Evolutionary conservation across 2,113 vertebrate species (phyloP).

Genomic region (Cochlearius cochlearius): DNA sequence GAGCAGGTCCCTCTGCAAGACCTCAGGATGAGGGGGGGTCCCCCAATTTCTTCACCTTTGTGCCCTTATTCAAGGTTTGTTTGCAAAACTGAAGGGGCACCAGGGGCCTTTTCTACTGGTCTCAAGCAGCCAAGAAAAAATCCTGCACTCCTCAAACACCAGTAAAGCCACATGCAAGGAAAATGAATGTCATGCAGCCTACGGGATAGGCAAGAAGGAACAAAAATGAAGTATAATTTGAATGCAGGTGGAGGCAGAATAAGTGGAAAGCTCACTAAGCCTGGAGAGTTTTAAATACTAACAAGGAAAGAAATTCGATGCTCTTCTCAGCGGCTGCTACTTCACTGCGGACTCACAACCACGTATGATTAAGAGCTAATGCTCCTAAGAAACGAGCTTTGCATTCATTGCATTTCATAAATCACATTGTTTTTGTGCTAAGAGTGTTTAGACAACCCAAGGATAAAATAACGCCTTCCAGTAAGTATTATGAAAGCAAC

Average conservation of each 20-base stretch:
- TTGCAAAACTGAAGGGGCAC: background rate
- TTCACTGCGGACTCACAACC: conserved; percentile 18
- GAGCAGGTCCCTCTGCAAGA: background rate
- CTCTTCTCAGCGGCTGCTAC: background rate
- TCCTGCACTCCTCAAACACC: background rate
- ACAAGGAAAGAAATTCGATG: conserved; percentile 21
- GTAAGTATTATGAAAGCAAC: conserved; percentile 32
- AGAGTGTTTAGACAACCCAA: conserved; percentile 25
- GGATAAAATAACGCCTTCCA: conserved; percentile 43
- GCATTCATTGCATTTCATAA: background rate
- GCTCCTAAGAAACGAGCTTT: background rate
- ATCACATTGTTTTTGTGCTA: conserved; percentile 19
- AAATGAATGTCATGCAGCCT: background rate
- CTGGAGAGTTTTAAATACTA: conserved; percentile 20
- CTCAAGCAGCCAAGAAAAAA: background rate
- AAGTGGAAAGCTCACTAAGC: conserved; percentile 2
- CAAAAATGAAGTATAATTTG: background rate
- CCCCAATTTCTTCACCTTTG: background rate
- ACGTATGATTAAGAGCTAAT: background rate
- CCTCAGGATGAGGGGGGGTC: background rate
- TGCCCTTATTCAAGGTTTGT: background rate
- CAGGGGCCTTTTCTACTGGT: background rate
- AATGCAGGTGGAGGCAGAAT: conserved; percentile 6
- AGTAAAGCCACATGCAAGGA: background rate
- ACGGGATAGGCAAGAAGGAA: background rate